phyloP scores from a whole-genome alignment of 2,113 vertebrate genomes.

The Tylochromis polylepis region DNA sequence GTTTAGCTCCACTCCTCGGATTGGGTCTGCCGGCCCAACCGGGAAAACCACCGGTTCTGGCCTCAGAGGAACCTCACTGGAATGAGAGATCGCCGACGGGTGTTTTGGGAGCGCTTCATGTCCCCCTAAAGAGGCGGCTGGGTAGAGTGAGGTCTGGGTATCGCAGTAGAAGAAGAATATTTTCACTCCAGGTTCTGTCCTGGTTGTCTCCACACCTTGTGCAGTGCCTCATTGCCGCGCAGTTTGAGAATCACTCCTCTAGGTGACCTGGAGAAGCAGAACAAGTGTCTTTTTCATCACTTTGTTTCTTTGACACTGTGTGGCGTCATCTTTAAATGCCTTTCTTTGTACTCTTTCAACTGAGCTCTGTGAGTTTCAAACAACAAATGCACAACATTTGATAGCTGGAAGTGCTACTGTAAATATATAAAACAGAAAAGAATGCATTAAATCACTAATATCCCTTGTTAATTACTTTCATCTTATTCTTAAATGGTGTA shows the following conservation, averaged over 20 bases:
- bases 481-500: accelerated
- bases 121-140: accelerated
- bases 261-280: background rate
- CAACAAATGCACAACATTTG: background rate
- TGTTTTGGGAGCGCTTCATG: accelerated
- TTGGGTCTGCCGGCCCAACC: accelerated
- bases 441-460: background rate
- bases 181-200: background rate
- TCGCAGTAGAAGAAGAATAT: too few species aligned
- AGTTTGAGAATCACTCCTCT: too few species aligned
- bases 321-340: too few species aligned
- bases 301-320: too few species aligned
- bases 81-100: accelerated
- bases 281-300: background rate
- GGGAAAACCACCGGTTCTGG: background rate
- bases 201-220: background rate
- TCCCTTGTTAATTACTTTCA: background rate
- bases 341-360: background rate
- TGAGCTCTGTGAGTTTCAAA: background rate
- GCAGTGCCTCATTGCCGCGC: background rate
- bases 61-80: background rate
- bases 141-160: background rate
- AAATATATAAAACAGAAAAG: accelerated
- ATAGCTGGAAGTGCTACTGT: background rate
- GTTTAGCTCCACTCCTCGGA: accelerated